Evolutionary conservation across 2,797 vertebrate species (phyloP).

Genomic region (Gambusia yucatana): DNA sequence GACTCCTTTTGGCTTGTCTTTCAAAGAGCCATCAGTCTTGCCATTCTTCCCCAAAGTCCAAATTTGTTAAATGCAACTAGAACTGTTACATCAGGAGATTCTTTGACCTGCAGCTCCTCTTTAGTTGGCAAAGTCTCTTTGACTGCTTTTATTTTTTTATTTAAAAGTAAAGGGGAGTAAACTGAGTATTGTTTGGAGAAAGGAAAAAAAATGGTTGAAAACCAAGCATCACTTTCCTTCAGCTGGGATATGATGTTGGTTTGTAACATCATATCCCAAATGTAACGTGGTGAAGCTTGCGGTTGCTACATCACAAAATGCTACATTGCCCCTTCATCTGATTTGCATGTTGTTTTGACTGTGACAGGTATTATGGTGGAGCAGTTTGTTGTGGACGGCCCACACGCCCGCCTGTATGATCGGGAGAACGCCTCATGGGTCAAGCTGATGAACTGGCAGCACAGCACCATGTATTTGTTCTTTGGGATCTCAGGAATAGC

Average conservation of each 20-base stretch:
- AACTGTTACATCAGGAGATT: not conserved
- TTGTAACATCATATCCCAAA: not conserved
- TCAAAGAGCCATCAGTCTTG: not conserved
- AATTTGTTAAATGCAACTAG: not conserved
- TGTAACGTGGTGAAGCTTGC: not conserved
- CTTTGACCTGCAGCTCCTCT: not conserved
- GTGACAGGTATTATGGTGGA: constrained; percentile 92
- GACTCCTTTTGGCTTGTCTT: not conserved
- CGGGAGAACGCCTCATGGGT: constrained; percentile 78
- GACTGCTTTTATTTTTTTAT: not conserved
- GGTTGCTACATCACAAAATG: not conserved
- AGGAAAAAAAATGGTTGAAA: not conserved
- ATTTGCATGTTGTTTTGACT: constrained; percentile 1
- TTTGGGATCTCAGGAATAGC: constrained; percentile 85
- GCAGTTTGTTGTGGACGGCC: constrained; percentile 94
- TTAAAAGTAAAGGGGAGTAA: not conserved
- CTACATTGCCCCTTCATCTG: not conserved
- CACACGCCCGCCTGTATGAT: constrained; percentile 86
- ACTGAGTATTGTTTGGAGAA: not conserved
- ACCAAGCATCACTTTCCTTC: not conserved
- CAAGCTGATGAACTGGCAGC: constrained; percentile 99
- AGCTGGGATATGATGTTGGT: not conserved
- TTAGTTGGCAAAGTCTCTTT: not conserved
- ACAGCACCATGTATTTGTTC: constrained; percentile 97
- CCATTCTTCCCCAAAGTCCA: not conserved